Evolutionary conservation across 2,888 invertebrate species (phyloP).

Genomic region (Brachyptera putata): DNA sequence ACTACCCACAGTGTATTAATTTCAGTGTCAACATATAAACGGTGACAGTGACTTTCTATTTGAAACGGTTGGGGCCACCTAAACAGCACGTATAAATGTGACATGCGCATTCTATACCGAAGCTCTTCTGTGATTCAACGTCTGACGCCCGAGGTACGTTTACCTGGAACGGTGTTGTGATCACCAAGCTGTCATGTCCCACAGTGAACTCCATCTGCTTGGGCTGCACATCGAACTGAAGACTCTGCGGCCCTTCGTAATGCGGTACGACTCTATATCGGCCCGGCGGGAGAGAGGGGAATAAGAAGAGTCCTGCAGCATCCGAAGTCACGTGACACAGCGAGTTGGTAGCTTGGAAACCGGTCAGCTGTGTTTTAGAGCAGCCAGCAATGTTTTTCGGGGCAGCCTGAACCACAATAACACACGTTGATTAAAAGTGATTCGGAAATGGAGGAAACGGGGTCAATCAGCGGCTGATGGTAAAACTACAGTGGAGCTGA

Average conservation of each 20-base stretch:
- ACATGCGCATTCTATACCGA: no score
- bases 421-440: no score
- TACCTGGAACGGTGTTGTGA: slow-evolving; percentile 67
- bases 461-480: no score
- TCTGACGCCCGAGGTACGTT: no score
- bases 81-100: no score
- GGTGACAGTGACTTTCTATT: no score
- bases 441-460: no score
- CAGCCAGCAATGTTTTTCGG: slow-evolving; percentile 52
- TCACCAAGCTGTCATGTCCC: slow-evolving; percentile 58
- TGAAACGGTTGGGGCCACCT: no score
- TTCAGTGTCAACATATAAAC: no score
- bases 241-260: slow-evolving; percentile 57
- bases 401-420: not conserved
- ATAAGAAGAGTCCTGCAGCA: slow-evolving; percentile 68
- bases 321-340: slow-evolving; percentile 73
- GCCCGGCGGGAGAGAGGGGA: slow-evolving; percentile 76
- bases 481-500: no score
- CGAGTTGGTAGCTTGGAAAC: slow-evolving; percentile 49
- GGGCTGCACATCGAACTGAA: slow-evolving; percentile 77
- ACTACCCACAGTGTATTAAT: no score
- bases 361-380: slow-evolving; percentile 54
- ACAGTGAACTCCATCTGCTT: slow-evolving; percentile 65
- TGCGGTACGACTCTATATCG: slow-evolving; percentile 70
- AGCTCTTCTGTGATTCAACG: no score